A percentile compares a stretch with the other conserved stretches of the same genome.
Evolutionary conservation across 2,797 vertebrate species (phyloP).

Genomic region (Hyperoplus immaculatus): DNA sequence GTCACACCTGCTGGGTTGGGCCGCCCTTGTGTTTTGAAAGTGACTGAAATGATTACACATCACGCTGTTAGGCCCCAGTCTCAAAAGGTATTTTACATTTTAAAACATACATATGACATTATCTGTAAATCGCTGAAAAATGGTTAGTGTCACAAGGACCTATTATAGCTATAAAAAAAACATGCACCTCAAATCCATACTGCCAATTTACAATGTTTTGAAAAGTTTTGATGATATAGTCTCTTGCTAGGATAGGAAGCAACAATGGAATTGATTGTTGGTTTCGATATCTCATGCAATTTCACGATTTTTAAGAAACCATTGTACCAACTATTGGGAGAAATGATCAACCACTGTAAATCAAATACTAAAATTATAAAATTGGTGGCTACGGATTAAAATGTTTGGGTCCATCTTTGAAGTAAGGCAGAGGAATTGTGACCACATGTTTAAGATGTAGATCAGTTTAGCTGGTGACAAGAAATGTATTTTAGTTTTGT

Average conservation of each 20-base stretch:
- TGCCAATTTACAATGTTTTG: background rate
- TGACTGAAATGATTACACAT: background rate
- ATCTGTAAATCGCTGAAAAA: too few species aligned
- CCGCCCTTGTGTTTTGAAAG: background rate
- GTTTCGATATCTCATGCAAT: background rate
- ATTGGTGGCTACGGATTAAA: background rate
- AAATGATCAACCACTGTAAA: background rate
- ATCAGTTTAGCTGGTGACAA: background rate
- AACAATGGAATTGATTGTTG: background rate
- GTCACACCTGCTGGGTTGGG: slow-evolving; percentile 18
- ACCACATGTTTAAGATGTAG: background rate
- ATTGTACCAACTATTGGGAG: background rate
- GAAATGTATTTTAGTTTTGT: background rate
- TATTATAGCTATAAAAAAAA: background rate
- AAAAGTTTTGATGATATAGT: background rate
- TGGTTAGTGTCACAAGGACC: too few species aligned
- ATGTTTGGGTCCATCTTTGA: background rate
- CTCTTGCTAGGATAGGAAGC: background rate
- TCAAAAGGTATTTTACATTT: background rate
- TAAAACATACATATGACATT: too few species aligned
- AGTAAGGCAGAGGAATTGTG: background rate
- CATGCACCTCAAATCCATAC: background rate
- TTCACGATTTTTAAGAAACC: too few species aligned
- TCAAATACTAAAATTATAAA: background rate
- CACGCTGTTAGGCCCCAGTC: background rate